Conservation (phyloP, 2,888 invertebrate genomes). For the Nycteola revayana region DNA sequence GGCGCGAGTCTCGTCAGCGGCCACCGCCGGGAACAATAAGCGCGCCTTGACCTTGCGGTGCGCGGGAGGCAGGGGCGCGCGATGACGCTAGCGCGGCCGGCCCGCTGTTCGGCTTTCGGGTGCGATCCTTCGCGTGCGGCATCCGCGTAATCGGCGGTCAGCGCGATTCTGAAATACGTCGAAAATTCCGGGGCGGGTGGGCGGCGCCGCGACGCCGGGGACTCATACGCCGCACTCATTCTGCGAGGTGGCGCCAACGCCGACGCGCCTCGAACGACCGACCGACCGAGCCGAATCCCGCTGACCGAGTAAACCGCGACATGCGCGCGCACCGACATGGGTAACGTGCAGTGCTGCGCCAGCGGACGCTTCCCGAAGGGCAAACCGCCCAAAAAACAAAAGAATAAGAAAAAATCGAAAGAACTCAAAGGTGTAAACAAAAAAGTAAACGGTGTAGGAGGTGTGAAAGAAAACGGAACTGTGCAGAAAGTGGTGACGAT, state of each 20-base stretch:
- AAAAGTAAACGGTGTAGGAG: conserved; percentile 64
- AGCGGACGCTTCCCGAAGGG: conserved; percentile 70
- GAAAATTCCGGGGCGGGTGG: conserved; percentile 73
- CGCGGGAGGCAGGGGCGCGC: conserved; percentile 67
- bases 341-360: conserved; percentile 81
- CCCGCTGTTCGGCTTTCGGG: conserved; percentile 77
- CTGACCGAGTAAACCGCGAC: conserved; percentile 70
- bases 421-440: conserved; percentile 51
- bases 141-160: conserved; percentile 80
- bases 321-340: conserved; percentile 77
- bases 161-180: conserved; percentile 68
- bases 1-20: conserved; percentile 53
- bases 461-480: conserved; percentile 58
- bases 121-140: conserved; percentile 78
- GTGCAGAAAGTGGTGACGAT: conserved; percentile 58
- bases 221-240: conserved; percentile 66
- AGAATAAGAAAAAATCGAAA: conserved; percentile 55
- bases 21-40: conserved; percentile 69
- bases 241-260: conserved; percentile 79
- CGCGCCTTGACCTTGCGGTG: conserved; percentile 78
- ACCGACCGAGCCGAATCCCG: conserved; percentile 75
- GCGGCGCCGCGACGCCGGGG: conserved; percentile 63
- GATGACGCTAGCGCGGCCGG: conserved; percentile 78
- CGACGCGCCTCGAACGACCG: conserved; percentile 79
- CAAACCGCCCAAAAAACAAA: conserved; percentile 62